Conservation (phyloP, 2,888 invertebrate genomes). For the Drosophila mercatorum region DNA sequence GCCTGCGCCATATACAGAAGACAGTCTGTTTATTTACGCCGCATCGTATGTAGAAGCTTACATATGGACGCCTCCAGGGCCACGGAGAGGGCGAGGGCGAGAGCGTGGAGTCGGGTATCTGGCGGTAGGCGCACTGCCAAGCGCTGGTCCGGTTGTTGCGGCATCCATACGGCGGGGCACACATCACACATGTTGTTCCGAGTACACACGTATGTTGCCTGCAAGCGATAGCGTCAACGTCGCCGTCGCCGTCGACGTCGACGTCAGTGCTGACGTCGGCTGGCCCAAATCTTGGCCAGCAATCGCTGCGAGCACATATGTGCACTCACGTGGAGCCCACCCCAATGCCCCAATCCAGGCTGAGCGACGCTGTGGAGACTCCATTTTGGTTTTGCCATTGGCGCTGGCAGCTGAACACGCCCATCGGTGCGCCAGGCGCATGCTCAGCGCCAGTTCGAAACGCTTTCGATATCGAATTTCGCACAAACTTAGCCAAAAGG, state of each 20-base stretch:
- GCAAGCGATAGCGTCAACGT: conserved; percentile 82
- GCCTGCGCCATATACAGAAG: conserved; percentile 65
- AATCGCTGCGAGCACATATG: conserved; percentile 80
- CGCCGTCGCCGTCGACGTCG: conserved; percentile 22
- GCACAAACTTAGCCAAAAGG: neutral
- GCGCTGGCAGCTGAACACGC: conserved; percentile 66
- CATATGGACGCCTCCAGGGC: conserved; percentile 82
- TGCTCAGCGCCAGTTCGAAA: conserved; percentile 52
- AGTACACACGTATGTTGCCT: conserved; percentile 84
- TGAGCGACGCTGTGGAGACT: conserved; percentile 65
- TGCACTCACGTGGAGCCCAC: conserved; percentile 73
- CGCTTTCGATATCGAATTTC: conserved; percentile 51
- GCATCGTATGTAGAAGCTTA: conserved; percentile 84
- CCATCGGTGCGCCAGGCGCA: conserved; percentile 56
- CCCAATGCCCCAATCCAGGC: conserved; percentile 66
- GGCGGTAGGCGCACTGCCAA: conserved; percentile 2
- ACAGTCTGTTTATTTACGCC: conserved; percentile 84
- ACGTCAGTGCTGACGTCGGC: conserved; percentile 32
- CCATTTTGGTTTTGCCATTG: conserved; percentile 84
- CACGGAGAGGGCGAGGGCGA: conserved; percentile 2
- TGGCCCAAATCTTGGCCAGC: conserved; percentile 70
- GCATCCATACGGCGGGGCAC: conserved; percentile 85
- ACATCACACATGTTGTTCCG: conserved; percentile 85
- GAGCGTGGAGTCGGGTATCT: neutral
- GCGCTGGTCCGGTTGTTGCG: conserved; percentile 46